Evolutionary conservation across 2,113 vertebrate genomes (phyloP), one percentile per base, ranked within the genome.

Genomic region (Eclectus roratus): DNA sequence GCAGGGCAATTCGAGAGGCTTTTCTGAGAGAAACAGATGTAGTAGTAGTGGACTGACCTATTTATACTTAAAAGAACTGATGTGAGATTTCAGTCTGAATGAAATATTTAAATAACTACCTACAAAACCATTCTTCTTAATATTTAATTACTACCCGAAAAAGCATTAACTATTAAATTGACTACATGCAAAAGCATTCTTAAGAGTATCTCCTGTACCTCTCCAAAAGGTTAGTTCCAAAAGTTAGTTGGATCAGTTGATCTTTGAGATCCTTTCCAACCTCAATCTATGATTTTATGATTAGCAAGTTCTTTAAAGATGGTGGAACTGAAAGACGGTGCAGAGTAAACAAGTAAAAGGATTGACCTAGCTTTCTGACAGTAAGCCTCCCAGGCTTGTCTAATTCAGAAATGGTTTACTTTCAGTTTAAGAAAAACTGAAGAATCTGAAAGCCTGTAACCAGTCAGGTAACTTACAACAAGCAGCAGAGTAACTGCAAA

Each of bases 31-130:
- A 24, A 27, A 76, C 1, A 2, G 70, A 33, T 13, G 53, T 2
- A 6, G 61, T 6, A 7, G 86, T 2, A 3, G 43, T 0, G 19
- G 39, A 5, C 4, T 7, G 56, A 72, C 1, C 29, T 6, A 0
- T 9, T 24, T 4, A 0, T 1, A 1, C 35, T 4, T 1, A 21
- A 68, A 37, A 10, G 19, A 11, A 3, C 0, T 9, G 15, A 13
- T 0, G 39, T 0, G 33, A 28, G 33, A 11, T 66, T 18, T 28
- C 37, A 8, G 53, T 27, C 6, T 8, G 41, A 13, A 13, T 52
- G 27, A 17, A 28, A 44, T 21, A 15, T 49, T 21, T 9, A 46
- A 7, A 3, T 9, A 49, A 3, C 12, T 11, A 2, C 37, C 46
- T 52, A 70, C 29, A 47, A 37, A 53, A 44, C 43, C 4, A 0